phyloP scores from a whole-genome alignment of 2,888 invertebrate species.

The Buathra laborator region DNA sequence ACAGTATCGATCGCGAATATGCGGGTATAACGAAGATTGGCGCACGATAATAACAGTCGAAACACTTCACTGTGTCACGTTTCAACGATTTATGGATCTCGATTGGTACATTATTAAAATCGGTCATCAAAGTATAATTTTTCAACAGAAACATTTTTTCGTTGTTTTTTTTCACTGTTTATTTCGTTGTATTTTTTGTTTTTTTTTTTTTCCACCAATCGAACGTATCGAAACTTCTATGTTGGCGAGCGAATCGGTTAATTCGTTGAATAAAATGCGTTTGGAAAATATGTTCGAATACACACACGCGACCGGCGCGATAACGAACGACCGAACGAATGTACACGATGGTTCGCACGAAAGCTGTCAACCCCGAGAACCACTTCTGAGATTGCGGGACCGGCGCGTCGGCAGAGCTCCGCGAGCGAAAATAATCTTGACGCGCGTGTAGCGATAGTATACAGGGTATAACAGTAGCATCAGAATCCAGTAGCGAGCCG shows the following conservation, averaged over 20 bases:
- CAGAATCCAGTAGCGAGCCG: constrained; percentile 44
- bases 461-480: constrained; percentile 33
- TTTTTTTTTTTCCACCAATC: not conserved
- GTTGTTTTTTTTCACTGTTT: not conserved
- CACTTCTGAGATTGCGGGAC: constrained; percentile 79
- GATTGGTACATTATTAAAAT: too few species aligned
- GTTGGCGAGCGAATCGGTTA: not conserved
- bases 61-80: not conserved
- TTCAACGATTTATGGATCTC: not conserved
- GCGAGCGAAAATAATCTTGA: constrained; percentile 80
- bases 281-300: not conserved
- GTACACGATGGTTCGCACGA: constrained; percentile 64
- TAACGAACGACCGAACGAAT: constrained; percentile 54
- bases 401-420: constrained; percentile 75
- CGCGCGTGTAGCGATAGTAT: constrained; percentile 63
- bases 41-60: not conserved
- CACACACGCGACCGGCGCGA: constrained; percentile 46
- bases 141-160: too few species aligned
- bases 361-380: constrained; percentile 79
- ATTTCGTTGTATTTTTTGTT: not conserved
- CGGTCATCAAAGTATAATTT: too few species aligned
- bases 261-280: not conserved
- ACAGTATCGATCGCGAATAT: not conserved
- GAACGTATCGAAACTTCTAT: too few species aligned
- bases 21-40: not conserved